These are phyloP conservation scores for Lota lota DNA, from an alignment of 2,113 vertebrate genomes.

Conservation along the genomic window DNA sequence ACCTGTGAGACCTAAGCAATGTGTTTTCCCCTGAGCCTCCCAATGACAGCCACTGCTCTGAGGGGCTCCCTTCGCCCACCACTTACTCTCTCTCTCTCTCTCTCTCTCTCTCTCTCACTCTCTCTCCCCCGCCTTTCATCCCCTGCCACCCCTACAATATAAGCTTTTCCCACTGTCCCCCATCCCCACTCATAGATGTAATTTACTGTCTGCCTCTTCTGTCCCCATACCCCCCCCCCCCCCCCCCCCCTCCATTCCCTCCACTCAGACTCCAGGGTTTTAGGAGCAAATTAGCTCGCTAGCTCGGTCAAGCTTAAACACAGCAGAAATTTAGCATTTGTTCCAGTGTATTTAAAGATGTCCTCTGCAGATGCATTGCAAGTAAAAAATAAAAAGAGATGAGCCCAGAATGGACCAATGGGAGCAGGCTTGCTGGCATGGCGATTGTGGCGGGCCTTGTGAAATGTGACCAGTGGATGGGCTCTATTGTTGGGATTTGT, in stretches of 20 bases:
- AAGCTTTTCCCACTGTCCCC: constrained; percentile 11
- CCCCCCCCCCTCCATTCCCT: constrained; percentile 59
- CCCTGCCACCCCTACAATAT: too few relatives aligned
- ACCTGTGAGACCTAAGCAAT: constrained; percentile 23
- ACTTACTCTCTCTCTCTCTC: too few relatives aligned
- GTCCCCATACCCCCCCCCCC: constrained; percentile 21
- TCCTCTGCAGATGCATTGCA: constrained; percentile 58
- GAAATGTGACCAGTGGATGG: not conserved
- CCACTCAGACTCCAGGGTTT: constrained; percentile 69
- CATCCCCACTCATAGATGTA: not conserved
- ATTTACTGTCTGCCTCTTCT: constrained; percentile 11
- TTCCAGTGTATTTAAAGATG: constrained; percentile 71
- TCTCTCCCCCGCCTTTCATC: too few relatives aligned
- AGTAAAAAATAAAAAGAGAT: constrained; percentile 19
- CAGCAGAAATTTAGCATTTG: constrained; percentile 68
- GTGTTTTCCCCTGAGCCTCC: constrained; percentile 24
- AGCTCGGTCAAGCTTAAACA: constrained; percentile 76
- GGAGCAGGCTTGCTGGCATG: constrained; percentile 6
- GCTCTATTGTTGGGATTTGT: not conserved
- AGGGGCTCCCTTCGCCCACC: not conserved
- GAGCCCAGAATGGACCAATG: constrained; percentile 32
- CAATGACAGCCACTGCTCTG: constrained; percentile 14
- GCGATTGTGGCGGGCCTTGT: constrained; percentile 24
- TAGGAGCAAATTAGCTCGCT: constrained; percentile 73
- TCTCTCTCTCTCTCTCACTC: too few relatives aligned